Evolutionary conservation across 92 coral and sea anemone species (phyloP).

Genomic region (Phymanthus crucifer): DNA sequence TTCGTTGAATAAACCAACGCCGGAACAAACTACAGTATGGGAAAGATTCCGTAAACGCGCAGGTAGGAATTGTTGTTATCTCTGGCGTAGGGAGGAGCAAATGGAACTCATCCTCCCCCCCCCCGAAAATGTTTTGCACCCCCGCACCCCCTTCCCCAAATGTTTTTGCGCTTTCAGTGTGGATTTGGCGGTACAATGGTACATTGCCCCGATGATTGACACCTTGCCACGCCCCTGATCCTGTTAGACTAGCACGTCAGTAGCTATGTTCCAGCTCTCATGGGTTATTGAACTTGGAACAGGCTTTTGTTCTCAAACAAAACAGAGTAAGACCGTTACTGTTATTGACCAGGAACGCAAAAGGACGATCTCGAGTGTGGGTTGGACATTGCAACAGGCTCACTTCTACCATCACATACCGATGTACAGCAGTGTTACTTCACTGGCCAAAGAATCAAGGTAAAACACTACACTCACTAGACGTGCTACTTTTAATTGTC

Average conservation of each 20-base stretch:
- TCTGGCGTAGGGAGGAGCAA: too few species aligned
- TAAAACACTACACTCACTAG: too few species aligned
- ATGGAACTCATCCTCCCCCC: too few species aligned
- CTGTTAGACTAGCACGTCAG: neutral
- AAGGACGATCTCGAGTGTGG: constrained; percentile 61
- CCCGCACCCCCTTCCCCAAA: too few species aligned
- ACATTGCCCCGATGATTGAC: too few species aligned
- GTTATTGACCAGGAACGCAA: constrained; percentile 53
- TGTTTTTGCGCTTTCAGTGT: too few species aligned
- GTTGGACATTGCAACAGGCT: constrained; percentile 79
- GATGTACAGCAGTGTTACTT: constrained; percentile 73
- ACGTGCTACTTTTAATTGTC: too few species aligned
- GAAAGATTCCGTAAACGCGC: constrained; percentile 66
- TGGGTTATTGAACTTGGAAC: neutral
- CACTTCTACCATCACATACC: constrained; percentile 85
- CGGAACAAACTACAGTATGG: constrained; percentile 90
- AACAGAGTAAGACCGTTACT: too few species aligned
- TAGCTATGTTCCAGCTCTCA: neutral
- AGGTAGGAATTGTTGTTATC: constrained; percentile 43
- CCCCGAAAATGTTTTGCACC: too few species aligned
- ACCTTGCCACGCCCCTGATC: too few species aligned
- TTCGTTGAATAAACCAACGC: constrained; percentile 54
- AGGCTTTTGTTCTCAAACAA: neutral
- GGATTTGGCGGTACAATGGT: too few species aligned
- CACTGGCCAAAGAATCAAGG: constrained; percentile 86